A percentile compares a stretch with the other conserved stretches of the same genome.
Evolutionary conservation across 92 coral and sea anemone genomes (phyloP).

Genomic region (Palythoa grandis): DNA sequence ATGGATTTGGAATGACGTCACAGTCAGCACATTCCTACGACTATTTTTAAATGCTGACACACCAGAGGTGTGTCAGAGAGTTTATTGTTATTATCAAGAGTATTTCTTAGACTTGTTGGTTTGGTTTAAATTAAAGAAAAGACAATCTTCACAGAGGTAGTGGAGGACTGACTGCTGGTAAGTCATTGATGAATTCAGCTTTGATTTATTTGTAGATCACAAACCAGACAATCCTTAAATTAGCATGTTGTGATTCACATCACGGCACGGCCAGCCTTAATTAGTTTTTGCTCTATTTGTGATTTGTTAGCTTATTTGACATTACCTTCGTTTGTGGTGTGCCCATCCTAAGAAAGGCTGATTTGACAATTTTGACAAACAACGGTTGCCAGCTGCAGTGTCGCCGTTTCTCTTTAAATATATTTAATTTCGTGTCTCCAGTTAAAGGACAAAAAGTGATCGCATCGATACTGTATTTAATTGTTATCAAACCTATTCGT

Average conservation of each 20-base stretch:
- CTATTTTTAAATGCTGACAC: slow-evolving; percentile 7
- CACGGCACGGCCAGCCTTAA: background rate
- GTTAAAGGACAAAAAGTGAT: background rate
- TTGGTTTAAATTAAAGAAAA: background rate
- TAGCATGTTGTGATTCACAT: background rate
- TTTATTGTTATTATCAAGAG: background rate
- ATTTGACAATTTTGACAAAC: background rate
- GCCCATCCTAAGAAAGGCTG: background rate
- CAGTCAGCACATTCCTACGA: background rate
- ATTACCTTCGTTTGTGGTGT: background rate
- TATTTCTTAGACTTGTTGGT: background rate
- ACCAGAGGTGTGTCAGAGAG: slow-evolving; percentile 5
- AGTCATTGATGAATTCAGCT: background rate
- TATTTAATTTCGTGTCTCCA: background rate
- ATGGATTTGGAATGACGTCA: background rate
- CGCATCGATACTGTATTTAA: background rate
- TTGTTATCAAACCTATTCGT: background rate
- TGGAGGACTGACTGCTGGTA: background rate
- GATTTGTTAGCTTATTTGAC: background rate
- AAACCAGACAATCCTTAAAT: background rate
- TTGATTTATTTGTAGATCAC: background rate
- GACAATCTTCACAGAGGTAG: background rate
- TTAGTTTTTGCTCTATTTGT: background rate
- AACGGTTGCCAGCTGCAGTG: background rate
- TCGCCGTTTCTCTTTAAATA: background rate